Conservation (phyloP, 2,113 vertebrate genomes). For the Meleagris gallopavo region DNA sequence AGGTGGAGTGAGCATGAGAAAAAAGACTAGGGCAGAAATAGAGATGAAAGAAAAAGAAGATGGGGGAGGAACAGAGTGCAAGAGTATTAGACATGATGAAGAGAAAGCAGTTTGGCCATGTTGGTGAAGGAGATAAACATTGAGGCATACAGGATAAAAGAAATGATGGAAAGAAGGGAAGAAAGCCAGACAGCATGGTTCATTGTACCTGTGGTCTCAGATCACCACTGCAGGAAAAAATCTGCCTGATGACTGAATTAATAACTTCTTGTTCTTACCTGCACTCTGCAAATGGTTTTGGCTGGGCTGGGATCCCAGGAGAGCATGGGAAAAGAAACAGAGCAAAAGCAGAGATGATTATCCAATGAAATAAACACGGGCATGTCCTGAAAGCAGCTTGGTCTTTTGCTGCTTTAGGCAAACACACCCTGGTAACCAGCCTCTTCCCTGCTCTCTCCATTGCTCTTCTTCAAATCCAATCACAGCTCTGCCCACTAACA, state of each 20-base stretch:
- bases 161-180: conserved; percentile 13
- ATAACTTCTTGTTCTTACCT: conserved; percentile 75
- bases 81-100: background rate
- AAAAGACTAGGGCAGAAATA: background rate
- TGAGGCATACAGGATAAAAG: background rate
- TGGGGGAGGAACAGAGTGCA: background rate
- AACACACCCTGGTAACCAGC: conserved; percentile 26
- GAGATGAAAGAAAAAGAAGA: background rate
- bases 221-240: conserved; percentile 33
- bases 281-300: conserved; percentile 71
- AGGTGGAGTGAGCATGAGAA: background rate
- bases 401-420: conserved; percentile 37
- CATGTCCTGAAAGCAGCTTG: conserved; percentile 31
- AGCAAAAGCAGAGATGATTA: conserved; percentile 60
- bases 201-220: background rate
- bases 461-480: conserved; percentile 1
- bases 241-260: conserved; percentile 53
- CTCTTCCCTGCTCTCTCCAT: background rate
- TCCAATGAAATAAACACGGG: conserved; percentile 38
- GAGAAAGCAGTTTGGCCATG: background rate
- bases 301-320: conserved; percentile 64
- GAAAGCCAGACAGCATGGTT: background rate
- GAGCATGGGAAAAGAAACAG: conserved; percentile 65
- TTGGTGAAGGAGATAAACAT: background rate
- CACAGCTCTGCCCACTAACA: conserved; percentile 28